These are phyloP conservation scores for Elegia similella DNA, from an alignment of 2,888 invertebrate species.

Conservation along the genomic window DNA sequence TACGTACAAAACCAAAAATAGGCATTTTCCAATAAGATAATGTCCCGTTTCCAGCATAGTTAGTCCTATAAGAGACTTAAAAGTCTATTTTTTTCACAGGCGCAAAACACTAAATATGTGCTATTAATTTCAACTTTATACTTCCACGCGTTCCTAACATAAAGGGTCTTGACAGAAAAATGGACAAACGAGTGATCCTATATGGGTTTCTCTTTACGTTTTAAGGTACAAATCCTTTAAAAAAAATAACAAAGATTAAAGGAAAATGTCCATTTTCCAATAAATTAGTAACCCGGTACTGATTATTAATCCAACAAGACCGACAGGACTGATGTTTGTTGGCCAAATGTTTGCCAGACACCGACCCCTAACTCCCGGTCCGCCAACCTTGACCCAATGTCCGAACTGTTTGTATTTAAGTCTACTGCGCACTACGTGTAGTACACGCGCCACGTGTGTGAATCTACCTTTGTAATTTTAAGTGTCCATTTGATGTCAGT, in stretches of 20 bases:
- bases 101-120: too few species aligned
- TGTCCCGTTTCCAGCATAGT: background rate
- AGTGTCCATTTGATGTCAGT: background rate
- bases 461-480: background rate
- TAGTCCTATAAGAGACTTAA: background rate
- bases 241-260: too few species aligned
- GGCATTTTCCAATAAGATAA: background rate
- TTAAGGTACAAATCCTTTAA: too few species aligned
- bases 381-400: constrained; percentile 55
- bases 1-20: background rate
- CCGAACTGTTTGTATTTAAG: constrained; percentile 44
- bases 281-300: background rate
- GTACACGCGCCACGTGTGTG: constrained; percentile 4
- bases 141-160: too few species aligned
- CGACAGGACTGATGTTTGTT: background rate
- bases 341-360: constrained; percentile 11
- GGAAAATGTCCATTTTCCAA: background rate
- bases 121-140: too few species aligned
- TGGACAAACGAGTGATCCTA: too few species aligned
- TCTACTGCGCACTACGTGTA: constrained; percentile 15
- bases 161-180: too few species aligned
- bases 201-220: too few species aligned
- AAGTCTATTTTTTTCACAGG: background rate
- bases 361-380: constrained; percentile 33
- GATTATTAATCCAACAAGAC: background rate